Evolutionary conservation across 2,113 vertebrate genomes (phyloP).

Genomic region (Hiodon tergisus): DNA sequence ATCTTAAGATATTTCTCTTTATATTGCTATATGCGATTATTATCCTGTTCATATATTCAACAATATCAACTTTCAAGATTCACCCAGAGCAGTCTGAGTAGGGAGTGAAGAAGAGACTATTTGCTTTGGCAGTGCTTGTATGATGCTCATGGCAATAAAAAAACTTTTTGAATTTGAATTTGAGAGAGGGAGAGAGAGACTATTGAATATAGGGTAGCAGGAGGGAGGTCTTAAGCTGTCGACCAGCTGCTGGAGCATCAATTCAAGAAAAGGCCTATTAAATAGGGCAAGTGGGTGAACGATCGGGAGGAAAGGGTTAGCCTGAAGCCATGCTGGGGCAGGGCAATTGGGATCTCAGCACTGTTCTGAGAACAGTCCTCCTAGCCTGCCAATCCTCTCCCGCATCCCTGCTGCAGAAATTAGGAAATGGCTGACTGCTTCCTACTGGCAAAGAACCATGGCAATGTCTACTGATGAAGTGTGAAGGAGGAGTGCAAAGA

Average conservation of each 20-base stretch:
- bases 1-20: constrained; percentile 25
- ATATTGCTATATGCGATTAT: not conserved
- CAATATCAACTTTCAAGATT: not conserved
- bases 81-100: constrained; percentile 3
- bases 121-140: no score
- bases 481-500: not conserved
- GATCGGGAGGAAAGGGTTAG: not conserved
- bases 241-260: not conserved
- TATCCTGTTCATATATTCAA: constrained; percentile 7
- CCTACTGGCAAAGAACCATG: not conserved
- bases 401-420: not conserved
- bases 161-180: no score
- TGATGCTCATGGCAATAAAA: no score
- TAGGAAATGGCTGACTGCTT: not conserved
- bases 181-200: not conserved
- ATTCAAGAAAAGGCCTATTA: not conserved
- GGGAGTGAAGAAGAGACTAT: not conserved
- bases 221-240: not conserved
- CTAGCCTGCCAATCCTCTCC: not conserved
- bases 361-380: not conserved
- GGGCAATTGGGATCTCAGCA: not conserved
- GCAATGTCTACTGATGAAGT: not conserved
- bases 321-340: not conserved
- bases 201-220: not conserved
- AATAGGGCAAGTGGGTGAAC: not conserved